Evolutionary conservation across 2,888 invertebrate genomes (phyloP).

Genomic region (Parnassius apollo): DNA sequence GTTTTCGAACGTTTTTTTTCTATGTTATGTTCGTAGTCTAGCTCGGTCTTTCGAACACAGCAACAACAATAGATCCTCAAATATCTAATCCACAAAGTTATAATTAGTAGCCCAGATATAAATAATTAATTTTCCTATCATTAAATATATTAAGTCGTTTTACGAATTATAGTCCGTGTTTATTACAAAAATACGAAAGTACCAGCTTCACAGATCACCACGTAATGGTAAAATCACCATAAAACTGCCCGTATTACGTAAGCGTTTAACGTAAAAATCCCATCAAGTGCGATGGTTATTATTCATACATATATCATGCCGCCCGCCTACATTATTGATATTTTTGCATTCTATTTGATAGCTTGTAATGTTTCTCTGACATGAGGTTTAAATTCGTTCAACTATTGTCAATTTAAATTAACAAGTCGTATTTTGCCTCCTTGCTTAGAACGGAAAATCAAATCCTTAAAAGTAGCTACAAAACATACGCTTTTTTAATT

Average conservation of each 20-base stretch:
- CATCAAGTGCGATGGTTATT: slow-evolving; percentile 5
- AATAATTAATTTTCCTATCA: too few species aligned
- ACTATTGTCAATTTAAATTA: slow-evolving; percentile 8
- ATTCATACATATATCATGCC: neutral
- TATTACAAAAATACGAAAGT: slow-evolving; percentile 3
- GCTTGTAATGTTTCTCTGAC: slow-evolving; percentile 23
- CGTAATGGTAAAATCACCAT: neutral
- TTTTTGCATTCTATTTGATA: slow-evolving; percentile 5
- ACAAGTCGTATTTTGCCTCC: too few species aligned
- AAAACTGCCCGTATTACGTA: slow-evolving; percentile 1
- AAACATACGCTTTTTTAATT: too few species aligned
- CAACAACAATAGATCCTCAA: too few species aligned
- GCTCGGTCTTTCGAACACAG: too few species aligned
- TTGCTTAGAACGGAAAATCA: too few species aligned
- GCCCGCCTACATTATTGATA: neutral
- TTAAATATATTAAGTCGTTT: too few species aligned
- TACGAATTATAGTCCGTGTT: neutral
- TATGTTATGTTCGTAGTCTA: too few species aligned
- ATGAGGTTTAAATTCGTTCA: slow-evolving; percentile 26
- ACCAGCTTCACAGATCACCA: neutral
- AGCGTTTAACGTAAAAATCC: slow-evolving; percentile 1
- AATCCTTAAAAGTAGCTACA: too few species aligned
- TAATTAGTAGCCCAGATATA: too few species aligned
- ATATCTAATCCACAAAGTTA: too few species aligned
- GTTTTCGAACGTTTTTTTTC: too few species aligned